A percentile compares a stretch with the other conserved stretches of the same genome.
These are phyloP conservation scores for Bovichtus variegatus DNA, from an alignment of 2,797 vertebrate species.

Conservation along the genomic window DNA sequence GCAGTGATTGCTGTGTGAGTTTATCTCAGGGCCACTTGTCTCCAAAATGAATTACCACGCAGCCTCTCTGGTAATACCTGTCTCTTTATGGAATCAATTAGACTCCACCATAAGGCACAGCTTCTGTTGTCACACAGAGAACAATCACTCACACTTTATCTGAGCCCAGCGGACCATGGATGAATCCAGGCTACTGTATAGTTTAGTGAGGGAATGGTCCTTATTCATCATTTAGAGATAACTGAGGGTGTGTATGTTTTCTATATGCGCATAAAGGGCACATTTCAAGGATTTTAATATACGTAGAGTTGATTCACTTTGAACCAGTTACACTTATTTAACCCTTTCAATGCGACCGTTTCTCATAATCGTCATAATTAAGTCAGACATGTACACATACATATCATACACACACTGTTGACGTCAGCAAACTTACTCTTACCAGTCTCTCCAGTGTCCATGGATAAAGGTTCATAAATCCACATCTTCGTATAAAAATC, in stretches of 20 bases:
- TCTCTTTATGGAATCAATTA: slow-evolving; percentile 74
- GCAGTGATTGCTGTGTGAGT: slow-evolving; percentile 35
- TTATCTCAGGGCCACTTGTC: slow-evolving; percentile 63
- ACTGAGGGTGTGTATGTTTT: slow-evolving; percentile 3
- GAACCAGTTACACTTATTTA: background rate
- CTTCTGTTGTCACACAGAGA: slow-evolving; percentile 57
- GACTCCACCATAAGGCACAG: slow-evolving; percentile 51
- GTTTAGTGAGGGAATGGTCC: slow-evolving; percentile 38
- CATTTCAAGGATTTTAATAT: background rate
- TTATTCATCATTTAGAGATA: slow-evolving; percentile 56
- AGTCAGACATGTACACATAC: background rate
- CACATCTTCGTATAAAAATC: background rate
- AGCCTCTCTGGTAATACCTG: slow-evolving; percentile 64
- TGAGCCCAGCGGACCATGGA: slow-evolving; percentile 26
- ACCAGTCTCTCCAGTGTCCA: background rate
- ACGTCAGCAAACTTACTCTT: background rate
- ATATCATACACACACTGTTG: background rate
- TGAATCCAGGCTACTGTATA: slow-evolving; percentile 40
- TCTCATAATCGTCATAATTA: too few relatives aligned
- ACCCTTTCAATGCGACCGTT: background rate
- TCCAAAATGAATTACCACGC: slow-evolving; percentile 66
- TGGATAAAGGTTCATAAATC: background rate
- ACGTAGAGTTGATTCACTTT: background rate
- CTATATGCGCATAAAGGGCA: background rate
- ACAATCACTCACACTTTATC: slow-evolving; percentile 54